phyloP scores from a whole-genome alignment of 2,888 invertebrate species.

The Globia sparganii region DNA sequence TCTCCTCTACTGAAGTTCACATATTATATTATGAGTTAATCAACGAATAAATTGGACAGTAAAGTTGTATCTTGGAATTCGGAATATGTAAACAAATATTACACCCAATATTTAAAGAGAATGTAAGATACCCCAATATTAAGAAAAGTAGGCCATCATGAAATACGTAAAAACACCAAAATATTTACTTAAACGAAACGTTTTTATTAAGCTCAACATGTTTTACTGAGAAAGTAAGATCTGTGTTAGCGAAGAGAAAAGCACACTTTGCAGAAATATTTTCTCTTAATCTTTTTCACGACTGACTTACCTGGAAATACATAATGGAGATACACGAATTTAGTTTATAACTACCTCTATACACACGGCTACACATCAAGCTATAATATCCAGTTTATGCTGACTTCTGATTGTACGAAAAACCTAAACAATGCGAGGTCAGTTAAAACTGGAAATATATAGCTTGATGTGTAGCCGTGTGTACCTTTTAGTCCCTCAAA shows the following conservation, averaged over 20 bases:
- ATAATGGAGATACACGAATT: neutral
- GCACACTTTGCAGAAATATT: constrained; percentile 6
- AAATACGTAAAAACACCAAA: constrained; percentile 43
- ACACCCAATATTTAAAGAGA: constrained; percentile 33
- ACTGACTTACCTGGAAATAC: neutral
- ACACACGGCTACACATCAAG: no score
- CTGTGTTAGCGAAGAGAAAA: constrained; percentile 25
- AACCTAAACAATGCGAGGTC: no score
- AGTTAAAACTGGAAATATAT: no score
- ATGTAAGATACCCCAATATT: constrained; percentile 39
- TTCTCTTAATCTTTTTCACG: constrained; percentile 6
- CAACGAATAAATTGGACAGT: constrained; percentile 28
- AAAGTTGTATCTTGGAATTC: constrained; percentile 41
- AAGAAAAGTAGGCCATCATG: constrained; percentile 49
- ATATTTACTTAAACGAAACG: constrained; percentile 55
- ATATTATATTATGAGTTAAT: constrained; percentile 41
- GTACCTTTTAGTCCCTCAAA: neutral
- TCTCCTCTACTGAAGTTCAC: constrained; percentile 33
- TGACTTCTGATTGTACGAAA: no score
- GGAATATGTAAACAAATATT: constrained; percentile 54
- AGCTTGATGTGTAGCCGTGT: no score
- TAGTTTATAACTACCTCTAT: neutral
- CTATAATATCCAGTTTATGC: no score
- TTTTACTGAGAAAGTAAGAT: constrained; percentile 44
- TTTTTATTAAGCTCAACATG: constrained; percentile 40